phyloP scores from a whole-genome alignment of 2,797 vertebrate genomes.

The Psittacula echo region DNA sequence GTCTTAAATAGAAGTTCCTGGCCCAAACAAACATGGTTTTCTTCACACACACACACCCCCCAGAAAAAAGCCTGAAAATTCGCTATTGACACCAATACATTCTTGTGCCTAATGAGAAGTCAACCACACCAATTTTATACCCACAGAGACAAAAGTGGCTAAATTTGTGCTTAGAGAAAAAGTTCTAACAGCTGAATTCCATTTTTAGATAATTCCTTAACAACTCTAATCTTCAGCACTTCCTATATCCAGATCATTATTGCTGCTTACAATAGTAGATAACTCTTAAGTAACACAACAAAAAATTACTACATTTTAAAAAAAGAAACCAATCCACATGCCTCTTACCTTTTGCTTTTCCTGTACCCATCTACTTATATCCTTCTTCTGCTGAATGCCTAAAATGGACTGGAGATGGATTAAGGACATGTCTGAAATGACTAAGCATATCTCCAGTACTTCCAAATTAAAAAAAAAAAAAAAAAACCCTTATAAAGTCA shows the following conservation, averaged over 20 bases:
- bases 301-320: background rate
- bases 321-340: background rate
- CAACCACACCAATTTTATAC: background rate
- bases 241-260: background rate
- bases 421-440: slow-evolving; percentile 25
- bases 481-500: background rate
- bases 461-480: background rate
- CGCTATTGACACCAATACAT: background rate
- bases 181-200: background rate
- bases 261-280: background rate
- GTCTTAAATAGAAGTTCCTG: background rate
- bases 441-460: background rate
- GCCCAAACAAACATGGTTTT: background rate
- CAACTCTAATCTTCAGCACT: background rate
- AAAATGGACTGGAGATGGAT: slow-evolving; percentile 38
- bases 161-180: background rate
- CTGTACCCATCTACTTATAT: slow-evolving; percentile 42
- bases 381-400: slow-evolving; percentile 53
- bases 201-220: background rate
- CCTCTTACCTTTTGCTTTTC: slow-evolving; percentile 51
- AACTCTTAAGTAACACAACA: background rate
- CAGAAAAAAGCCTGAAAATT: background rate
- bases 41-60: background rate
- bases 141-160: background rate
- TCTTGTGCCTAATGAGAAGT: background rate